These are phyloP conservation scores for Oncorhynchus mykiss DNA, from an alignment of 2,113 vertebrate species.

Conservation along the genomic window DNA sequence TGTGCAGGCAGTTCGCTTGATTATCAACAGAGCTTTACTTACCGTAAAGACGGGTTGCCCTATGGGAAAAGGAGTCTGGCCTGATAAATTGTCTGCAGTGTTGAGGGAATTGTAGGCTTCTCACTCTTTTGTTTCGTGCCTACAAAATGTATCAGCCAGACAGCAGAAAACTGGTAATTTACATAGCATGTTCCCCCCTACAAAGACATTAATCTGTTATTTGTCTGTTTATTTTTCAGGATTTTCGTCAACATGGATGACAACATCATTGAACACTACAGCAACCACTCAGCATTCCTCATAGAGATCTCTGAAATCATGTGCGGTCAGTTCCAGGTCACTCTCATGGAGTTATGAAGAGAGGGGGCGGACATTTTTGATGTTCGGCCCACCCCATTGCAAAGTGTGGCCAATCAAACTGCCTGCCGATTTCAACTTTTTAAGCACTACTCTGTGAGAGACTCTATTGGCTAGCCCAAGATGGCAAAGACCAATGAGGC, in stretches of 20 bases:
- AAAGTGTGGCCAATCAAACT: constrained; percentile 18
- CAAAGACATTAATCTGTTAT: no score
- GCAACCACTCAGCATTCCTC: constrained; percentile 94
- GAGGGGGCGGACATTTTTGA: not conserved
- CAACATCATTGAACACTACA: constrained; percentile 97
- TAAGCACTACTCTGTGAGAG: constrained; percentile 59
- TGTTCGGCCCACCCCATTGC: constrained; percentile 18
- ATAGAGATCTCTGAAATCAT: constrained; percentile 84
- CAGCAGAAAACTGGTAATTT: not conserved
- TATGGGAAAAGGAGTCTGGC: constrained; percentile 16
- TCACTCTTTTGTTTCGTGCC: no score
- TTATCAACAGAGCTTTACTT: constrained; percentile 37
- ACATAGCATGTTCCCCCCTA: no score
- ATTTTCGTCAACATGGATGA: constrained; percentile 98
- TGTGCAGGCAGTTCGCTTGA: constrained; percentile 39
- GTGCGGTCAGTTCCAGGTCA: constrained; percentile 84
- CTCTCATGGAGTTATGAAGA: constrained; percentile 88
- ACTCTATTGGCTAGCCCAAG: constrained; percentile 31
- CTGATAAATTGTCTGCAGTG: not conserved
- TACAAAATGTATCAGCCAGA: not conserved
- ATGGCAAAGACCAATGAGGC: constrained; percentile 21
- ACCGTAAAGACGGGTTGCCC: constrained; percentile 17
- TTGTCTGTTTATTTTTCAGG: constrained; percentile 58
- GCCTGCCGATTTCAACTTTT: constrained; percentile 35
- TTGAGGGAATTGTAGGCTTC: no score